Base-by-base conservation (phyloP, 2,888 invertebrate species). In the Gryllus longicercus region DNA sequence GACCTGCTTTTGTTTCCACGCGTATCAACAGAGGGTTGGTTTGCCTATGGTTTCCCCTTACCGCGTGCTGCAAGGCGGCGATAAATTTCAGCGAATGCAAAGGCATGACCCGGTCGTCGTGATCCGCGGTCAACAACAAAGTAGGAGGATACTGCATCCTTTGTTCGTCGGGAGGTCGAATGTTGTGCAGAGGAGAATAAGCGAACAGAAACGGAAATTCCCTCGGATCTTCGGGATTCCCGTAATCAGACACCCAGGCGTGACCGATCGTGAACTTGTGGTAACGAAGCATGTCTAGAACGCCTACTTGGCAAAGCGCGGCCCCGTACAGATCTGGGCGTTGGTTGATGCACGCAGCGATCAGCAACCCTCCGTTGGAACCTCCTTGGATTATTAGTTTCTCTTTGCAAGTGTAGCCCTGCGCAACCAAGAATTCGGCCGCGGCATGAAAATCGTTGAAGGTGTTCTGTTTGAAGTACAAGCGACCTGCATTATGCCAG, bases 241-340 rank as follows among this genome's bases (percentile, higher is more conserved):
- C 99, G 89, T 95, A 99, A 89, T 99, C 99, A 0, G 97, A 95
- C n/a, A 91, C 93, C 99, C 99, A 99, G 76, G 97, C 96, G 88
- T 95, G 95, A 0, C 98, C 99, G 85, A 99, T 97, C 11, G 99
- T 99, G 88, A 99, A 98, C 89, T 97, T 97, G 88, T 99, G 98
- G 89, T 95, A 99, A 80, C 98, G 92, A 82, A 99, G 89, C 98
- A 99, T 97, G 88, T 99, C 99, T 88, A 98, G 90, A 2, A 99
- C 98, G 18, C 97, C 98, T 80, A 98, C 98, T 91, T 97, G 96
- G 84, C 95, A 94, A 83, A 99, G 92, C 78, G 94, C 97, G 81
- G 96, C 96, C 14, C 96, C 97, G 88, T 94, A 99, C 78, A 99
- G 89, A 85, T 98, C 96, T 0, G 99, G 99, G 74, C 96, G 91